phyloP scores from a whole-genome alignment of 1,140 invertebrate species.

The Littorina saxatilis region DNA sequence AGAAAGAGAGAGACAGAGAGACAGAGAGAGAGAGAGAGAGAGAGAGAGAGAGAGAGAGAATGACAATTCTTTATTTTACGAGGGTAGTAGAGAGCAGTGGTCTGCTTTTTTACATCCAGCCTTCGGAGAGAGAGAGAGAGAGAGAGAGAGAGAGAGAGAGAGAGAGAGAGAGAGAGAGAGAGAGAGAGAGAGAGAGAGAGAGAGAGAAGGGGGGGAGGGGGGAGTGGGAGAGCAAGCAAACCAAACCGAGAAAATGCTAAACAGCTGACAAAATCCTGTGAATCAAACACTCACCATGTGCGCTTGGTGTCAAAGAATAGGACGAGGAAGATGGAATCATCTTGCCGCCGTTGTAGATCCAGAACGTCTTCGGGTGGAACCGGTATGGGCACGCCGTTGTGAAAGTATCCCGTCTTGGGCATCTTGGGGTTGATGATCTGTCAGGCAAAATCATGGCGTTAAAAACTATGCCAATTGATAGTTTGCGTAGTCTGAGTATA shows the following conservation, averaged over 20 bases:
- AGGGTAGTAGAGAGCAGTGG: no score
- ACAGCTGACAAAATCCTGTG: background rate
- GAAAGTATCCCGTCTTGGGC: conserved; percentile 89
- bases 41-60: background rate
- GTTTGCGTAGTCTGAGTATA: no score
- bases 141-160: conserved; percentile 11
- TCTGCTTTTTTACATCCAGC: no score
- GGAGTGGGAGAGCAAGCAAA: no score
- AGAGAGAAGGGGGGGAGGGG: background rate
- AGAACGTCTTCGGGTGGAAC: conserved; percentile 94
- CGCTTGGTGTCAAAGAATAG: conserved; percentile 96
- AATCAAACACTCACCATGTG: conserved; percentile 87
- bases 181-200: background rate
- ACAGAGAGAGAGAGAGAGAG: background rate
- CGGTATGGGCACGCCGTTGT: conserved; percentile 95
- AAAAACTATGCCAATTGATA: no score
- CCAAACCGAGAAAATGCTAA: no score
- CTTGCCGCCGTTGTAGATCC: conserved; percentile 87
- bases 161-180: background rate
- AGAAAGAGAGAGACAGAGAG: background rate
- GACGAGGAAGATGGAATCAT: conserved; percentile 90
- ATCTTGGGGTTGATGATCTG: conserved; percentile 95
- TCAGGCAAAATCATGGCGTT: background rate
- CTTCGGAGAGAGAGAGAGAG: conserved; percentile 9
- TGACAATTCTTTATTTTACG: no score